Percentiles rank a stretch among this genome's conserved stretches.
These are phyloP conservation scores for Hypolimnas misippus DNA, from an alignment of 2,888 invertebrate genomes.

Conservation along the genomic window DNA sequence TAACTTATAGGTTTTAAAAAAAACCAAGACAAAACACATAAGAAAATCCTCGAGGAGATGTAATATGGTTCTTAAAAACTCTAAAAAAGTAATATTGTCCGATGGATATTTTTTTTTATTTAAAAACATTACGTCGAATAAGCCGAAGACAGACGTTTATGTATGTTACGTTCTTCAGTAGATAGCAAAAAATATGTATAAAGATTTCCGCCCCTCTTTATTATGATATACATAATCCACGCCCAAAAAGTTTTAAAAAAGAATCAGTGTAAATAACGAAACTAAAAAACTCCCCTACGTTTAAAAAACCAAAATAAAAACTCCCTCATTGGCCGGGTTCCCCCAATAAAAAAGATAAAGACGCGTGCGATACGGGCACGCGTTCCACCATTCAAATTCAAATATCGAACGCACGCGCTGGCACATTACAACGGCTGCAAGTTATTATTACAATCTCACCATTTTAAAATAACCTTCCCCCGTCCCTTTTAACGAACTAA, in stretches of 20 bases:
- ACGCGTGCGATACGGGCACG: conserved; percentile 68
- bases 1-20: no score
- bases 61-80: no score
- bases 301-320: conserved; percentile 61
- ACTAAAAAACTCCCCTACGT: conserved; percentile 76
- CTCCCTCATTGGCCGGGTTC: conserved; percentile 67
- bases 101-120: no score
- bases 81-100: no score
- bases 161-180: no score
- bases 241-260: conserved; percentile 60
- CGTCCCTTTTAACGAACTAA: conserved; percentile 29
- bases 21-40: no score
- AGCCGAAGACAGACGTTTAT: no score
- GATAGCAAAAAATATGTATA: background rate
- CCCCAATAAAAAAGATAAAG: conserved; percentile 78
- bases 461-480: conserved; percentile 58
- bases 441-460: conserved; percentile 72
- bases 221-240: conserved; percentile 46
- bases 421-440: conserved; percentile 72
- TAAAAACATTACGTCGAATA: no score
- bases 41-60: no score
- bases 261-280: conserved; percentile 40
- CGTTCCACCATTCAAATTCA: conserved; percentile 72
- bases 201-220: background rate
- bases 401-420: conserved; percentile 74